These are phyloP conservation scores for Lathamus discolor DNA, from an alignment of 2,113 vertebrate genomes.

Conservation along the genomic window DNA sequence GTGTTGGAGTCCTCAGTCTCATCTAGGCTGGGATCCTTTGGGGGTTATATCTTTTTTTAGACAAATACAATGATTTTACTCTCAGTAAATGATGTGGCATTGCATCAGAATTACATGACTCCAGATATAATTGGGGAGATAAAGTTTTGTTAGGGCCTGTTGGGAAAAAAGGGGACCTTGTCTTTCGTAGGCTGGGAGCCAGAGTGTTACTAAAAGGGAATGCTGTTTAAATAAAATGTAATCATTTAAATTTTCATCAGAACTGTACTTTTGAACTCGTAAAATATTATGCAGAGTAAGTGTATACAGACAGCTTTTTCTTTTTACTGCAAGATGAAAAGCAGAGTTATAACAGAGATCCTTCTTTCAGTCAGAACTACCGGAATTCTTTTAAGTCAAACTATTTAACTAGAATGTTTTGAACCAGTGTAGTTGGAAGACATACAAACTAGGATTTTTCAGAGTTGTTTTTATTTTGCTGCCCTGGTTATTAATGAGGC, in stretches of 20 bases:
- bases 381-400: background rate
- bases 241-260: constrained; percentile 56
- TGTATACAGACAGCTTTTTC: constrained; percentile 14
- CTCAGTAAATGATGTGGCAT: constrained; percentile 12
- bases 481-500: background rate
- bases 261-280: constrained; percentile 41
- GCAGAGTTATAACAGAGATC: background rate
- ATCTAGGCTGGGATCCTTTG: background rate
- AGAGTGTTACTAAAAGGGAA: constrained; percentile 47
- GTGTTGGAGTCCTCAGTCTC: background rate
- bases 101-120: constrained; percentile 30
- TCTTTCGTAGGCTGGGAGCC: constrained; percentile 33
- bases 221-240: constrained; percentile 52
- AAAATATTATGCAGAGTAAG: constrained; percentile 44
- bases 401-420: background rate
- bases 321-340: background rate
- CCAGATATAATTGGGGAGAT: constrained; percentile 39
- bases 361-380: background rate
- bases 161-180: constrained; percentile 44
- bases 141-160: constrained; percentile 22
- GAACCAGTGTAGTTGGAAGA: background rate
- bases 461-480: constrained; percentile 5
- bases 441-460: background rate
- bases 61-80: constrained; percentile 28
- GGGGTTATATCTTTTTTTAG: constrained; percentile 7